Percentiles rank a stretch among this genome's conserved stretches.
phyloP scores from a whole-genome alignment of 2,113 vertebrate species.

The Herpailurus yagouaroundi region DNA sequence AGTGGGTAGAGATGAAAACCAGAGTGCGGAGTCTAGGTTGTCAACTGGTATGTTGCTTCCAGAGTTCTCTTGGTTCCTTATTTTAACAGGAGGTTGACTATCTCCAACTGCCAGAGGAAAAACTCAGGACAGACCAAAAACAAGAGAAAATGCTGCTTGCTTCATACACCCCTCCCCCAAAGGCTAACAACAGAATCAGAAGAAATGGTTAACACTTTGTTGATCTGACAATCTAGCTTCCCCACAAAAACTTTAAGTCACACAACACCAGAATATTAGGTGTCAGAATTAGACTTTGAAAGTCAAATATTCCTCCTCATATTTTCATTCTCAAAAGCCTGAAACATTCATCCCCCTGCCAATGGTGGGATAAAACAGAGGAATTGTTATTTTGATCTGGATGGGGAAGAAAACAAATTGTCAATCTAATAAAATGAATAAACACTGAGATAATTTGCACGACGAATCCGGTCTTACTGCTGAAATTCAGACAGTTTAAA shows the following conservation, averaged over 20 bases:
- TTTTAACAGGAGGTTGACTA: background rate
- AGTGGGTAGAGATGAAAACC: background rate
- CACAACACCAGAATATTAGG: background rate
- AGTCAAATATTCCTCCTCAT: background rate
- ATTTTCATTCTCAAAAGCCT: constrained; percentile 17
- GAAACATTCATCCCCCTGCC: background rate
- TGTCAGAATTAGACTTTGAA: constrained; percentile 9
- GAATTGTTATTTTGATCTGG: background rate
- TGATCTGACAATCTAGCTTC: background rate
- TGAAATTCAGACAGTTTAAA: constrained; percentile 56
- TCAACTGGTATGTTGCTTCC: background rate
- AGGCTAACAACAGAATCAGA: background rate
- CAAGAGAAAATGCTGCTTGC: background rate
- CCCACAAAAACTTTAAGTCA: background rate
- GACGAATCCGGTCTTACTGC: constrained; percentile 19
- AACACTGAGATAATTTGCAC: background rate
- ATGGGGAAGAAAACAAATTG: background rate
- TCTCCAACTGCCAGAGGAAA: background rate
- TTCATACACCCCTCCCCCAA: background rate
- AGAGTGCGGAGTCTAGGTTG: background rate
- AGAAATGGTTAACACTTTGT: background rate
- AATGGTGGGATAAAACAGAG: background rate
- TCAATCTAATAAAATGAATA: background rate
- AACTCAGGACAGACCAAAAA: background rate
- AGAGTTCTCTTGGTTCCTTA: background rate